Evolutionary conservation across 2,113 vertebrate genomes (phyloP), one percentile per base, ranked within the genome.

Genomic region (Dicerorhinus sumatrensis): DNA sequence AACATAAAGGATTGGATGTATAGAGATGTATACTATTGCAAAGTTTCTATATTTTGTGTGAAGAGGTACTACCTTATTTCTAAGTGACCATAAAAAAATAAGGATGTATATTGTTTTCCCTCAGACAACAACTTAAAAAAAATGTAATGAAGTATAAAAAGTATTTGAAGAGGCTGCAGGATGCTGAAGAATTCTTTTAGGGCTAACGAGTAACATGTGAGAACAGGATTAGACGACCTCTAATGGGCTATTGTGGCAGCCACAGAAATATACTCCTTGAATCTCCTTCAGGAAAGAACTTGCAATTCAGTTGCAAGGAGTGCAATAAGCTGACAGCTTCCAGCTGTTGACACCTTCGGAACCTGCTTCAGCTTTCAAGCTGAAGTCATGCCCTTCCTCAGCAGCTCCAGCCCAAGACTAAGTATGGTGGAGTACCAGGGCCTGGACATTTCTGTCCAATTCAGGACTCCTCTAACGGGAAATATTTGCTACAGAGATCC

Each of bases 31-130:
- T 1, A 54, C 1, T 14, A 31, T 36, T 77, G 16, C 46, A 65
- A 88, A 79, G 13, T 72, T 88, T 39, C 58, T 84, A 25, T 25
- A 81, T 79, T 76, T 36, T 87, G 8, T 72, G 16, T 91, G 39
- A 79, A 79, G 16, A 91, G n/a, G 16, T 42, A 46, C 16, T 54
- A 25, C 20, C 42, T 86, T 65, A 81, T 48, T 13, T 82, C 39
- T 85, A 60, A 33, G 21, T 89, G 21, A 82, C 6, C 62, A 4
- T 73, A 73, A 94, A 48, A 36, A 90, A n/a, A 60, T 62, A 80
- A 73, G 23, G 11, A 60, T 39, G 21, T 3, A 46, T 65, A 33
- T 65, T 69, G 17, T 60, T 46, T 63, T 58, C 6, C 48, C 11
- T 84, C n/a, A 79, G 33, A 39, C 8, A 87, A 60, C 1, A 48